Conservation (phyloP, 2,797 vertebrate genomes). For the Euthynnus affinis region DNA sequence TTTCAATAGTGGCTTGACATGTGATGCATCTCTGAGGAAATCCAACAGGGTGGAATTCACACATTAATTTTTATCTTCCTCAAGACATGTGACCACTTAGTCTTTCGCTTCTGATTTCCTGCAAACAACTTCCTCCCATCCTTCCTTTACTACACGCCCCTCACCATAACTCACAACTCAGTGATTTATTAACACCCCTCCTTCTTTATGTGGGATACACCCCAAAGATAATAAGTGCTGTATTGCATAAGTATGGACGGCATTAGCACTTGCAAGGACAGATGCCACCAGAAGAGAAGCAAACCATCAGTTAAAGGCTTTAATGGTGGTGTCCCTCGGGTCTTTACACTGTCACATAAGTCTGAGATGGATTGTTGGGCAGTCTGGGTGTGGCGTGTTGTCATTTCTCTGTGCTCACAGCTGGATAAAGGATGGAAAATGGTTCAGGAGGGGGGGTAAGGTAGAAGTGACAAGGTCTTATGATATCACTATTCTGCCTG, state of each 20-base stretch:
- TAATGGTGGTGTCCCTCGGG: neutral
- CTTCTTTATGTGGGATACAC: conserved; percentile 46
- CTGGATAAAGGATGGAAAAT: conserved; percentile 50
- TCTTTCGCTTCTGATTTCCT: conserved; percentile 54
- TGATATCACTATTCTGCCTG: conserved; percentile 58
- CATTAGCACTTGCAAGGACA: conserved; percentile 14
- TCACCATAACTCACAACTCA: conserved; percentile 9
- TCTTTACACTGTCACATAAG: conserved; percentile 51
- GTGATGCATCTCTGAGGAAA: conserved; percentile 33
- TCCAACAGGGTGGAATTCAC: conserved; percentile 32
- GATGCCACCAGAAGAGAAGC: conserved; percentile 40
- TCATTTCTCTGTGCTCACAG: conserved; percentile 46
- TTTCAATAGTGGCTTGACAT: conserved; percentile 14
- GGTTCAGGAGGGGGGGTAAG: neutral
- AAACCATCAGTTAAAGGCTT: conserved; percentile 33
- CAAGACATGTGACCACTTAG: conserved; percentile 27
- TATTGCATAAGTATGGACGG: conserved; percentile 44
- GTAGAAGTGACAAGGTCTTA: conserved; percentile 30
- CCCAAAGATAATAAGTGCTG: conserved; percentile 36
- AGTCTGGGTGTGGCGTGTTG: conserved; percentile 46
- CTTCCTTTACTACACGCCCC: conserved; percentile 9
- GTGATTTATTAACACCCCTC: conserved; percentile 67
- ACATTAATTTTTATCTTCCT: conserved; percentile 41
- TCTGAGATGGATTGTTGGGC: conserved; percentile 45
- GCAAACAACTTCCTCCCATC: conserved; percentile 27